A percentile compares a stretch with the other conserved stretches of the same genome.
phyloP scores from a whole-genome alignment of 2,113 vertebrate genomes.

The Pangasianodon gigas region DNA sequence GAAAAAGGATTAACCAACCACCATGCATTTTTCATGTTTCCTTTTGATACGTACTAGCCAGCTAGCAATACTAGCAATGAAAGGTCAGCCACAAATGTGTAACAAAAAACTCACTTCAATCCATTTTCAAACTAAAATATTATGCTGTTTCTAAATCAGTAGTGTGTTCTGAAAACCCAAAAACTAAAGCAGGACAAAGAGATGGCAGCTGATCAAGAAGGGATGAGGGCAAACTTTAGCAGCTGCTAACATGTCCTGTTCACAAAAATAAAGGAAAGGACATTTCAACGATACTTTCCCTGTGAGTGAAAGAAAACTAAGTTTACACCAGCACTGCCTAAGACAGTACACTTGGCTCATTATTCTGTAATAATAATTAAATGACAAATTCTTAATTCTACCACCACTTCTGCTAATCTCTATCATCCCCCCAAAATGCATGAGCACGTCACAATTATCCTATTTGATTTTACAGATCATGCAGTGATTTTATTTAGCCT shows the following conservation, averaged over 20 bases:
- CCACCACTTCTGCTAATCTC: not conserved
- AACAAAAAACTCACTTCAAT: not conserved
- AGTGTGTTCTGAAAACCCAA: not conserved
- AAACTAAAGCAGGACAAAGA: not conserved
- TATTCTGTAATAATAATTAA: not conserved
- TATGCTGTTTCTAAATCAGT: not conserved
- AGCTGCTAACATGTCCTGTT: not conserved
- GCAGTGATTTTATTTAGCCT: conserved; percentile 3
- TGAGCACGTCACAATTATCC: not conserved
- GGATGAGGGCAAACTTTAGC: not conserved
- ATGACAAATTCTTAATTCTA: not conserved
- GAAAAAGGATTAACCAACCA: not conserved
- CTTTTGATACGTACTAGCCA: not conserved
- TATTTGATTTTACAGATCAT: not conserved
- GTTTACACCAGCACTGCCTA: not conserved
- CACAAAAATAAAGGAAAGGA: not conserved
- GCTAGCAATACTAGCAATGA: not conserved
- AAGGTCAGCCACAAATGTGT: not conserved
- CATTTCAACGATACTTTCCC: not conserved
- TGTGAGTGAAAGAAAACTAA: not conserved
- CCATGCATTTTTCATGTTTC: not conserved
- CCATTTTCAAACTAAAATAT: not conserved
- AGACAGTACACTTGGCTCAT: not conserved
- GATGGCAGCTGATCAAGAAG: not conserved
- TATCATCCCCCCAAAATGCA: not conserved